Conservation (phyloP, 1,140 invertebrate species). For the Eumaeus atala region DNA sequence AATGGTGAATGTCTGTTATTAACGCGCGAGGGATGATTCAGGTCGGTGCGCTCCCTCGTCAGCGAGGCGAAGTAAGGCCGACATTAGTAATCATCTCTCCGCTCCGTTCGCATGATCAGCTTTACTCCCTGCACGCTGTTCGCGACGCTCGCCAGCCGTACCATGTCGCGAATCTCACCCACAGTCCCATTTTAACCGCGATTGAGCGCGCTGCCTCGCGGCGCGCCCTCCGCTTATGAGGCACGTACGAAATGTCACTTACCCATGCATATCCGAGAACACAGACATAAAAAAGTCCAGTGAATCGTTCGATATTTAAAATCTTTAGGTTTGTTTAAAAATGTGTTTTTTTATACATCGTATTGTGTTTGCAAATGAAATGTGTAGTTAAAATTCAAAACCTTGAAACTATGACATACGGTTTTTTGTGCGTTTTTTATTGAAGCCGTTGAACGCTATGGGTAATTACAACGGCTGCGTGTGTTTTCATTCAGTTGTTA, state of each 20-base stretch:
- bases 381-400: constrained; percentile 56
- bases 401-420: constrained; percentile 40
- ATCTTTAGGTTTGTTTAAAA: constrained; percentile 19
- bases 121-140: constrained; percentile 21
- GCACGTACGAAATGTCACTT: constrained; percentile 62
- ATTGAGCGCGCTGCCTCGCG: constrained; percentile 65
- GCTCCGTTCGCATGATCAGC: constrained; percentile 32
- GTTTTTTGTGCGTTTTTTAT: constrained; percentile 44
- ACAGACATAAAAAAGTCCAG: neutral
- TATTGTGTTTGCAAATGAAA: constrained; percentile 46
- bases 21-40: constrained; percentile 49
- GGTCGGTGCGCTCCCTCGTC: constrained; percentile 46
- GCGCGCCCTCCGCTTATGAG: constrained; percentile 50
- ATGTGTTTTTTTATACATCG: constrained; percentile 42
- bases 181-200: constrained; percentile 63
- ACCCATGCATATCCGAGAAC: constrained; percentile 32
- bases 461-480: constrained; percentile 39
- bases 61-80: too few species aligned
- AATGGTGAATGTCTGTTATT: constrained; percentile 31
- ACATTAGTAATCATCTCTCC: constrained; percentile 8
- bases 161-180: constrained; percentile 40
- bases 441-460: constrained; percentile 27
- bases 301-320: constrained; percentile 27
- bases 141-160: constrained; percentile 21
- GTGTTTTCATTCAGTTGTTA: constrained; percentile 30